A percentile compares a stretch with the other conserved stretches of the same genome.
These are phyloP conservation scores for Delphinapterus leucas DNA, from an alignment of 2,113 vertebrate species.

Conservation along the genomic window DNA sequence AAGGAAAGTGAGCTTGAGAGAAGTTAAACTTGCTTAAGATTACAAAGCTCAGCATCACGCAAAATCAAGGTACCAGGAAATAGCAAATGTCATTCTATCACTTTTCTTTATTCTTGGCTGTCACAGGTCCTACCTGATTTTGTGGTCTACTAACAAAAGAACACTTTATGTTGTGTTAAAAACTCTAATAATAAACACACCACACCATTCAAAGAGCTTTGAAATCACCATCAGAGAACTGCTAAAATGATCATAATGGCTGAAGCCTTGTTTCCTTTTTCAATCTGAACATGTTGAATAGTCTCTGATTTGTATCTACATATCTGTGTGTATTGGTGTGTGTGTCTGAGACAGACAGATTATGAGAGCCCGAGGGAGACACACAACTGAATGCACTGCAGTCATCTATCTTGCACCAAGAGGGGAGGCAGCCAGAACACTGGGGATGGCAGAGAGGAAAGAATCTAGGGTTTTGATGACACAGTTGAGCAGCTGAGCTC, in stretches of 20 bases:
- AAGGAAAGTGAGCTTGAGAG: not conserved
- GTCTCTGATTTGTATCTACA: not conserved
- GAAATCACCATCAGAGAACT: not conserved
- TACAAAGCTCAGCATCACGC: not conserved
- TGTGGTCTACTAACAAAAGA: not conserved
- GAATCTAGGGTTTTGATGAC: not conserved
- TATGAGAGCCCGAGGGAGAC: not conserved
- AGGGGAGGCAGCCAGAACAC: not conserved
- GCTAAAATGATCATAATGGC: not conserved
- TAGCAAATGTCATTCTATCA: not conserved
- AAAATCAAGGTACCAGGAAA: not conserved
- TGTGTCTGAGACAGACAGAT: not conserved
- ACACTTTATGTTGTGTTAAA: not conserved
- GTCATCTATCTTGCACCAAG: not conserved
- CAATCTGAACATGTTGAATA: not conserved
- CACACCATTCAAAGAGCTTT: not conserved
- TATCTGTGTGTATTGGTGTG: not conserved
- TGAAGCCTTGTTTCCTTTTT: not conserved
- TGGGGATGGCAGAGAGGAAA: not conserved
- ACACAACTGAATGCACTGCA: not conserved
- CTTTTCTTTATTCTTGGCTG: not conserved
- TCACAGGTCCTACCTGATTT: not conserved
- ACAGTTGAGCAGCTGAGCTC: not conserved
- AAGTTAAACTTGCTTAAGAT: not conserved
- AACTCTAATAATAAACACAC: not conserved